Evolutionary conservation across 2,888 invertebrate species (phyloP).

Genomic region (Salticus scenicus): DNA sequence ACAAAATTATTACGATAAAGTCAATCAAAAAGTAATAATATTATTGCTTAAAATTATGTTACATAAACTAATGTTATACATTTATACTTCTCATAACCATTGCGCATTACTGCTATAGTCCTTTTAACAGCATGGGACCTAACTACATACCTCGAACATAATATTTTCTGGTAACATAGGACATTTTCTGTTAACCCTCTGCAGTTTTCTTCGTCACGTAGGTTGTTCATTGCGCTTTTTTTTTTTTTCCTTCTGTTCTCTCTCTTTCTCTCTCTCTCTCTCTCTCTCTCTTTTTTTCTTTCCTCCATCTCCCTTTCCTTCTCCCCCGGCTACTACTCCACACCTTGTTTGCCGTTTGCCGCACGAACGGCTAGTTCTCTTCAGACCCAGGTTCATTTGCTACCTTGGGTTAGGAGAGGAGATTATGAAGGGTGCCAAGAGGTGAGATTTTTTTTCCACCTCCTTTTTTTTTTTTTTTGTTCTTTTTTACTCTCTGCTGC

Average conservation of each 20-base stretch:
- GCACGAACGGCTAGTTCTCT: conserved; percentile 43
- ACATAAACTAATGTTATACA: too few species aligned
- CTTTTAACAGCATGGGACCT: not conserved
- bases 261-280: not conserved
- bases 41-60: too few species aligned
- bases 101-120: too few species aligned
- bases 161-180: conserved; percentile 21
- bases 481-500: not conserved
- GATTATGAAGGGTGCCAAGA: conserved; percentile 33
- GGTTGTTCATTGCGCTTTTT: conserved; percentile 44
- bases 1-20: too few species aligned
- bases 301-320: not conserved
- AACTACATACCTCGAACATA: conserved; percentile 30
- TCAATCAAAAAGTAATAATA: too few species aligned
- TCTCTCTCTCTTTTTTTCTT: not conserved
- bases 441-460: not conserved
- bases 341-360: conserved; percentile 35
- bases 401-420: conserved; percentile 4
- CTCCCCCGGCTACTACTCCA: not conserved
- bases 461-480: not conserved
- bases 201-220: conserved; percentile 50
- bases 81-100: too few species aligned
- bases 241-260: conserved; percentile 24
- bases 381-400: conserved; percentile 28
- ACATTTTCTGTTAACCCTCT: not conserved